Evolutionary conservation across 23 tunicate species (phyloP).

Genomic region (Styela clava): DNA sequence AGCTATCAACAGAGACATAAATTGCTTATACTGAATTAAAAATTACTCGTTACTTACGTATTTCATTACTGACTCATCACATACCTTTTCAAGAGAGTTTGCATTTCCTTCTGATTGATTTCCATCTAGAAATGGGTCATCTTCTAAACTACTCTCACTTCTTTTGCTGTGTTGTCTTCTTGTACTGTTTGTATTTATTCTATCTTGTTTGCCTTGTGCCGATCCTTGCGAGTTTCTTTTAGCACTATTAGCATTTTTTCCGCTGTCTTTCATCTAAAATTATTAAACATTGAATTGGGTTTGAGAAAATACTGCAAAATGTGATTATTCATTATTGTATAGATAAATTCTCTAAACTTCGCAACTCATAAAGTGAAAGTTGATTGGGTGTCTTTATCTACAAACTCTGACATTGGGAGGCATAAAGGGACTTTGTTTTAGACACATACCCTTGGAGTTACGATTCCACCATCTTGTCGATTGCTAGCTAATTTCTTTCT

Average conservation of each 20-base stretch:
- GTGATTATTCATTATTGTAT: too few species aligned
- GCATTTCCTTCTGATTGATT: slow-evolving; percentile 16
- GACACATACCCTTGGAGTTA: neutral
- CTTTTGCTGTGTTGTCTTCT: slow-evolving; percentile 6
- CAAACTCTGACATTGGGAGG: too few species aligned
- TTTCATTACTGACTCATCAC: neutral
- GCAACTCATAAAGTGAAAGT: too few species aligned
- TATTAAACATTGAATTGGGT: too few species aligned
- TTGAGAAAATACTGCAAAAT: too few species aligned
- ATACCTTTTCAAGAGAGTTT: slow-evolving; percentile 16
- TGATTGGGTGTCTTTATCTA: too few species aligned
- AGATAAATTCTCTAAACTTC: too few species aligned
- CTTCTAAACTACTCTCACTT: slow-evolving; percentile 22
- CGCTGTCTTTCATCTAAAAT: neutral
- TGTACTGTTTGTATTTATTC: neutral
- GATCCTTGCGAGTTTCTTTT: slow-evolving; percentile 1
- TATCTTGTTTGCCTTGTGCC: neutral
- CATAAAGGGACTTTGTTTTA: too few species aligned
- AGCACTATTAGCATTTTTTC: neutral
- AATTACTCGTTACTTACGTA: too few species aligned
- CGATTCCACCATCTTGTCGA: neutral
- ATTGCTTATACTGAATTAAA: too few species aligned
- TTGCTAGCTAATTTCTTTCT: neutral
- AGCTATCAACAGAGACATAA: too few species aligned
- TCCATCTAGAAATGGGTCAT: neutral